phyloP scores from a whole-genome alignment of 2,797 vertebrate genomes.

The Ctenopoma kingsleyae region DNA sequence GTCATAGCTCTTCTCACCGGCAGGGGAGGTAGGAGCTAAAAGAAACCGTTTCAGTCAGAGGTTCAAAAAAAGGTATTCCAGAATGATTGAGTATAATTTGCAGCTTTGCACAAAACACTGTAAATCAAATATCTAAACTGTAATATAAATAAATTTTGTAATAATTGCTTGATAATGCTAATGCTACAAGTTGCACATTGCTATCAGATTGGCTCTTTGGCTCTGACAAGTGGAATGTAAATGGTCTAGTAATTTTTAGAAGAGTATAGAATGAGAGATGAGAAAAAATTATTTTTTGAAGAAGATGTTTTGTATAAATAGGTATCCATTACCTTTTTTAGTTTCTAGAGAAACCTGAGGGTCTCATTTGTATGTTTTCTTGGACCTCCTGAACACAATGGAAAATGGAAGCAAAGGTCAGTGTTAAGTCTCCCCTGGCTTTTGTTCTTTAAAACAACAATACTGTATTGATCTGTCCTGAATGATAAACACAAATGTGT shows the following conservation, averaged over 20 bases:
- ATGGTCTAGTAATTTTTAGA: neutral
- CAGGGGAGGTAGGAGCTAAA: too few species aligned
- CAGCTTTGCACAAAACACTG: too few species aligned
- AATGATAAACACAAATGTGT: slow-evolving; percentile 93
- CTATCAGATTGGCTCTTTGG: too few species aligned
- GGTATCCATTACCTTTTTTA: slow-evolving; percentile 14
- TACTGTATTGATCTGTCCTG: slow-evolving; percentile 93
- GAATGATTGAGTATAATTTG: too few species aligned
- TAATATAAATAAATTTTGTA: too few species aligned
- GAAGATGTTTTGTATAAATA: slow-evolving; percentile 14
- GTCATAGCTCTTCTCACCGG: too few species aligned
- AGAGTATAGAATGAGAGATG: neutral
- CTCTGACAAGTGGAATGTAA: too few species aligned
- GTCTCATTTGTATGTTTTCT: slow-evolving; percentile 90
- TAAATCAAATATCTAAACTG: too few species aligned
- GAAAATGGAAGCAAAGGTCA: slow-evolving; percentile 94
- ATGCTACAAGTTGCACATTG: too few species aligned
- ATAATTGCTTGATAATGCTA: too few species aligned
- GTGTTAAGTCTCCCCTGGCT: slow-evolving; percentile 90
- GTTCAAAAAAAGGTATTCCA: too few species aligned
- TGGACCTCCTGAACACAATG: slow-evolving; percentile 84
- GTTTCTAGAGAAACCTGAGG: slow-evolving; percentile 57
- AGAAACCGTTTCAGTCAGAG: too few species aligned
- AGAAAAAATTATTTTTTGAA: slow-evolving; percentile 1
- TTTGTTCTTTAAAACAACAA: slow-evolving; percentile 89